Base-by-base conservation (phyloP, 2,797 vertebrate genomes). In the Etheostoma nigrum region DNA sequence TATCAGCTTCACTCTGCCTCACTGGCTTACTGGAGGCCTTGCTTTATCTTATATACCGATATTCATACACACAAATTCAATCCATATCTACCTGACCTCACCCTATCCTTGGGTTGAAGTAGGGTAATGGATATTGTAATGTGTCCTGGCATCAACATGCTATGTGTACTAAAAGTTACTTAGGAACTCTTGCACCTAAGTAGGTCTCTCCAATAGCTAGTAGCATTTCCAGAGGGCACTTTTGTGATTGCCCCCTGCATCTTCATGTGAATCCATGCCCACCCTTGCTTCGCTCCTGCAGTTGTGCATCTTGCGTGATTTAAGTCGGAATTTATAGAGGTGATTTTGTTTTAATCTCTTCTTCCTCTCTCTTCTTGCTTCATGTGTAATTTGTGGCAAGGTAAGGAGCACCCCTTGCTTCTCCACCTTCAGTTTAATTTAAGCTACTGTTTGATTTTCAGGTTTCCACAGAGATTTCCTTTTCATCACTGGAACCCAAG, bases 341-440 rank as follows among this genome's bases (percentile, higher is more conserved):
- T 80, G 5, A 25, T 65, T 88, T 75, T 88, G 77, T 92, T 89
- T 93, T 94, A 91, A 94, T 85, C 86, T 94, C 81, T 93, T 88
- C 90, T 90, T 94, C 89, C 93, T 93, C 81, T 92, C 88, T 94
- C 64, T 86, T 92, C 82, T 94, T 89, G 90, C 93, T 93, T 93
- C 94, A 91, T 93, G 86, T 95, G 76, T 94, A 89, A 91, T 93
- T 90, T 94, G 78, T 95, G 93, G 78, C 91, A 93, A 95, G 94
- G 95, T 95, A 95, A 95, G 95, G 87, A 91, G 92, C 59, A 36
- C 74, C 62, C 62, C 86, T 78, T 68, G 90, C 86, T 86, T 91
- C 84, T 54, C 30, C 79, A 53, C 84, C 80, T 65, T 76, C 33
- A 18, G 40, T 67, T 60, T 84, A 51, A 82, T 76, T 79, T 79